A percentile compares a stretch with the other conserved stretches of the same genome.
Evolutionary conservation across 1,140 invertebrate genomes (phyloP).

Genomic region (Hyles euphorbiae): DNA sequence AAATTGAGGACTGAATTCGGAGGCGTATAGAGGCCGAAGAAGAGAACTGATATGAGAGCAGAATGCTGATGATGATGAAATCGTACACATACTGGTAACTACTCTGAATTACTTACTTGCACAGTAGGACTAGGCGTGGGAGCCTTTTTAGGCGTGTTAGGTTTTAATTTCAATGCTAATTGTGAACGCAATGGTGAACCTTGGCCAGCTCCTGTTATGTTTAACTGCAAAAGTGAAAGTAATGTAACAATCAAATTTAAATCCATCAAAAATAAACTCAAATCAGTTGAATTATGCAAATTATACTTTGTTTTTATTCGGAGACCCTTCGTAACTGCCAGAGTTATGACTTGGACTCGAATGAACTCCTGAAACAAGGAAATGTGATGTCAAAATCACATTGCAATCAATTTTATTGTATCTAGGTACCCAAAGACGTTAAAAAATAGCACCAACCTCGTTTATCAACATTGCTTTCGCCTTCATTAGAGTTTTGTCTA

Average conservation of each 20-base stretch:
- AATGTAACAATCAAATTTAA: not conserved
- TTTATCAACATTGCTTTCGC: constrained; percentile 58
- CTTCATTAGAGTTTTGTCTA: constrained; percentile 54
- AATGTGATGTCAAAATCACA: not conserved
- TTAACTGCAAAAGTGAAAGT: constrained; percentile 42
- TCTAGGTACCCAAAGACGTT: no score
- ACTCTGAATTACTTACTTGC: constrained; percentile 43
- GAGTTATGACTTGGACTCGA: constrained; percentile 57
- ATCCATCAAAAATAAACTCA: not conserved
- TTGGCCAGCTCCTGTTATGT: constrained; percentile 74
- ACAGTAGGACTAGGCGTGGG: constrained; percentile 68
- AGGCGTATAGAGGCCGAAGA: no score
- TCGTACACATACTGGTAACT: no score
- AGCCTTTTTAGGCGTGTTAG: constrained; percentile 71
- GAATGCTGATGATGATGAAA: no score
- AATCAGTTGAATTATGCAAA: not conserved
- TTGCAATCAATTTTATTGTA: no score
- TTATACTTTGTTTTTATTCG: constrained; percentile 61
- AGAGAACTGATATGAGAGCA: no score
- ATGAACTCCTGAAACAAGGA: constrained; percentile 41
- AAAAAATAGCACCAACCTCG: constrained; percentile 35
- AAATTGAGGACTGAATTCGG: no score
- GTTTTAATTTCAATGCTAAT: constrained; percentile 79
- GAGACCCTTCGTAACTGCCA: constrained; percentile 60
- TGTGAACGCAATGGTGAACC: constrained; percentile 79